Percentiles rank a stretch among this genome's conserved stretches.
These are phyloP conservation scores for Colletes latitarsis DNA, from an alignment of 1,140 invertebrate species.

Conservation along the genomic window DNA sequence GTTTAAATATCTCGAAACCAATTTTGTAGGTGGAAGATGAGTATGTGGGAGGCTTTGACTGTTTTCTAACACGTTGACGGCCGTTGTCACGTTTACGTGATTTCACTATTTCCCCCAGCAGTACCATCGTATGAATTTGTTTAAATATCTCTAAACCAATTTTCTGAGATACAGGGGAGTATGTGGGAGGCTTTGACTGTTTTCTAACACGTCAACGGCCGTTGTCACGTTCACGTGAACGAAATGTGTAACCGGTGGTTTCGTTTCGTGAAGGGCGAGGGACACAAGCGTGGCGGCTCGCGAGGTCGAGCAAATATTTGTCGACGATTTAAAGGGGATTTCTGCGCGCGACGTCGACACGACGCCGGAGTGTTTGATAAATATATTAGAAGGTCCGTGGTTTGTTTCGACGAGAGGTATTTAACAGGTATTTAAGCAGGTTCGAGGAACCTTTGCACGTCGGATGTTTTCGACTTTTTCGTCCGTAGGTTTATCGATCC, in stretches of 20 bases:
- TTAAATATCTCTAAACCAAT: too few species aligned
- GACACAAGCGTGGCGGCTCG: slow-evolving; percentile 2
- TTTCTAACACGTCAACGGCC: too few species aligned
- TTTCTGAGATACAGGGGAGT: too few species aligned
- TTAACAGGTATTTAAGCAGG: slow-evolving; percentile 65
- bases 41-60: too few species aligned
- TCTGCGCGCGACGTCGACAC: slow-evolving; percentile 53
- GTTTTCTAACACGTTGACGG: too few species aligned
- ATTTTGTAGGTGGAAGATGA: too few species aligned
- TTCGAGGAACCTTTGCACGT: slow-evolving; percentile 57
- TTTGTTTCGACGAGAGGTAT: slow-evolving; percentile 76
- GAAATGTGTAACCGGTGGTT: neutral
- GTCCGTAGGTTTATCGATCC: neutral
- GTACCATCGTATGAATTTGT: too few species aligned
- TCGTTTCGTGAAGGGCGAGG: slow-evolving; percentile 8
- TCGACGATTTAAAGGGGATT: slow-evolving; percentile 74
- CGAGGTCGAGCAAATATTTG: slow-evolving; percentile 74
- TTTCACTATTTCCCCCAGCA: too few species aligned
- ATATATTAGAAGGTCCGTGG: slow-evolving; percentile 72
- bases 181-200: too few species aligned
- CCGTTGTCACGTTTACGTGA: too few species aligned
- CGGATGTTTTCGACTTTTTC: neutral
- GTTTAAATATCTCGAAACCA: too few species aligned
- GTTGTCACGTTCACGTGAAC: too few species aligned
- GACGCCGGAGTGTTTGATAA: slow-evolving; percentile 71